Evolutionary conservation across 2,888 invertebrate genomes (phyloP), one percentile per base, ranked within the genome.

Genomic region (Imbricaverruca yamaguchii): DNA sequence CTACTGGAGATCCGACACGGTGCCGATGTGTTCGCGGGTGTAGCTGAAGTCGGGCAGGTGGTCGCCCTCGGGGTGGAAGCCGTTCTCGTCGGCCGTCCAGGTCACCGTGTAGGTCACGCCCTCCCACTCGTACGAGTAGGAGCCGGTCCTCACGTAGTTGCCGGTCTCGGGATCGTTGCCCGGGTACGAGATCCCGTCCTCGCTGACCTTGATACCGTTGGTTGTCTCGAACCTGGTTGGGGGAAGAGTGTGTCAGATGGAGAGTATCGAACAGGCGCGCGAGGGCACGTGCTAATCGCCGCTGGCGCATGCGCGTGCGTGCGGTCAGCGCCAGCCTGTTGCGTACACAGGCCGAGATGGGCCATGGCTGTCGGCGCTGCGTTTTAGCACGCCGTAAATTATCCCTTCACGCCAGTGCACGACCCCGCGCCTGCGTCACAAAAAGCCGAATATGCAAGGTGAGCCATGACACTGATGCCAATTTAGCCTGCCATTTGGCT

Each of bases 31-130:
- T 39, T 39, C 69, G 25, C 69, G 39, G 39, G 69, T 69, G 69
- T 39, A 15, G 39, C 69, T 69, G 69, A 13, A 77, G n/a, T 77
- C 56, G 56, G 77, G 77, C 53, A 77, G 77, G 56, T 77, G 77
- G 56, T 77, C 77, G 0, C 77, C 77, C 21, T 55, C 77, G 0
- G 77, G 55, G 23, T 77, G 56, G 77, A 77, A 77, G 53, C 77
- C 77, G 77, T 77, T 77, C 56, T 77, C 77, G 77, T 77, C 77
- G n/a, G 77, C 77, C 77, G 53, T 56, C 77, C 77, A 77, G 53
- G 55, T 56, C n/a, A 77, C 77, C 11, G 77, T 77, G 77, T 77
- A 77, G 77, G 77, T 77, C 23, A 77, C 77, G 53, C 77, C 77
- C n/a, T 77, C 77, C 77, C 77, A 77, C 6, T 21, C 56, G 77